Evolutionary conservation across 2,888 invertebrate species (phyloP).

Genomic region (Nymphalis polychloros): DNA sequence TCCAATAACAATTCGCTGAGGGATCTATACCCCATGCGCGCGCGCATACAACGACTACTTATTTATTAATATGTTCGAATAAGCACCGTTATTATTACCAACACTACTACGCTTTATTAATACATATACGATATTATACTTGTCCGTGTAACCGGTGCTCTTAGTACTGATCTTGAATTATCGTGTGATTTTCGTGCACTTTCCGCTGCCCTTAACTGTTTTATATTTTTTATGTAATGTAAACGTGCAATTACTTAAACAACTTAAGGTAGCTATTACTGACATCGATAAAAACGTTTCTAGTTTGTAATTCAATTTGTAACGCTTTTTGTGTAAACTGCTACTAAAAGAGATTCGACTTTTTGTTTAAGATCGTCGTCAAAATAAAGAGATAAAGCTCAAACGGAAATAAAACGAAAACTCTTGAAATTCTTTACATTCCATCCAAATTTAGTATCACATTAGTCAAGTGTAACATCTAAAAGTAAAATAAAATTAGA

Average conservation of each 20-base stretch:
- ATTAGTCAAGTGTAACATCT: slow-evolving; percentile 2
- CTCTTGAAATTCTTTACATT: slow-evolving; percentile 9
- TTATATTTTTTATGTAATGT: slow-evolving; percentile 38
- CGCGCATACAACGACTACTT: slow-evolving; percentile 55
- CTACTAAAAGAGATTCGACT: slow-evolving; percentile 12
- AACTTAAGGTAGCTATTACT: slow-evolving; percentile 23
- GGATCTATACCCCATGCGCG: slow-evolving; percentile 55
- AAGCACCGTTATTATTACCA: slow-evolving; percentile 66
- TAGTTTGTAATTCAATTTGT: slow-evolving; percentile 34
- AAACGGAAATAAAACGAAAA: slow-evolving; percentile 4
- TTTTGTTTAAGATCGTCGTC: background rate
- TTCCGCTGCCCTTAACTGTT: slow-evolving; percentile 48
- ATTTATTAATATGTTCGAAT: slow-evolving; percentile 57
- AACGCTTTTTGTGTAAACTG: slow-evolving; percentile 28
- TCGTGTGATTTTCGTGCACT: slow-evolving; percentile 68
- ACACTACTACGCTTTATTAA: slow-evolving; percentile 57
- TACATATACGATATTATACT: slow-evolving; percentile 49
- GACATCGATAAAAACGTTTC: slow-evolving; percentile 15
- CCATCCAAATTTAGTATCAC: slow-evolving; percentile 7
- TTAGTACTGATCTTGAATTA: slow-evolving; percentile 50
- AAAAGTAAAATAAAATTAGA: slow-evolving; percentile 1
- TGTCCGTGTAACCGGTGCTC: slow-evolving; percentile 52
- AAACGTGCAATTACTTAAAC: slow-evolving; percentile 29
- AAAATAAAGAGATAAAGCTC: slow-evolving; percentile 11
- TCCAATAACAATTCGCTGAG: slow-evolving; percentile 56